Evolutionary conservation across 2,888 invertebrate species (phyloP), one percentile per base, ranked within the genome.

Genomic region (Eupelmus urozonus): DNA sequence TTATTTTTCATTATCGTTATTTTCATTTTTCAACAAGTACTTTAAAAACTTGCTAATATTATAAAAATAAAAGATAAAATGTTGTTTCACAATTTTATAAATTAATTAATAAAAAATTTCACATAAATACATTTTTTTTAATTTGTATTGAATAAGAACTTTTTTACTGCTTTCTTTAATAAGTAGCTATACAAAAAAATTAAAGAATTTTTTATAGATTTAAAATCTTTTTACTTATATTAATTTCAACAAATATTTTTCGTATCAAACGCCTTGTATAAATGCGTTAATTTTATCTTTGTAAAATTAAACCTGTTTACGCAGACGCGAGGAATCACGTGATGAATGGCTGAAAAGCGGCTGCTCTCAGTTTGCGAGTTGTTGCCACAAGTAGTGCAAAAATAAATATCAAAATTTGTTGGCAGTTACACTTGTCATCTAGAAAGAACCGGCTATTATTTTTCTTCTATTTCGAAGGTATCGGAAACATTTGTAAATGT

Each of bases 401-500:
- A 74, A 74, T 66, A 67, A 74, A 75, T 42, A 67, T 23, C 53
- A 53, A 60, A 40, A 60, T 49, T 34, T 75, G 13, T 9, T 75
- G 18, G 1, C n/a, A 62, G 55, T 42, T 65, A 11, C 5, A 42
- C 18, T 27, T 49, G 55, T 69, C 49, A 51, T 71, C 29, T 62
- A 60, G 16, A 73, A 25, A 4, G 2, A 57, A 29, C n/a, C 20
- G n/a, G 1, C 18, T 25, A 27, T 60, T 62, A 29, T 65, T 72
- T 59, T 57, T 59, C 45, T 20, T 42, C 23, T 34, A 34, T 63
- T 55, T 45, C 45, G 27, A 42, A 29, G 40, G 4, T 66, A 67
- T 34, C 11, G 18, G 4, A 72, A 62, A 62, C 29, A 13, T 51
- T 59, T 51, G 63, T 80, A 69, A 80, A 80, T 80, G 80, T 74